These are phyloP conservation scores for Hipposideros larvatus DNA, from an alignment of 2,797 vertebrate genomes.

Conservation along the genomic window DNA sequence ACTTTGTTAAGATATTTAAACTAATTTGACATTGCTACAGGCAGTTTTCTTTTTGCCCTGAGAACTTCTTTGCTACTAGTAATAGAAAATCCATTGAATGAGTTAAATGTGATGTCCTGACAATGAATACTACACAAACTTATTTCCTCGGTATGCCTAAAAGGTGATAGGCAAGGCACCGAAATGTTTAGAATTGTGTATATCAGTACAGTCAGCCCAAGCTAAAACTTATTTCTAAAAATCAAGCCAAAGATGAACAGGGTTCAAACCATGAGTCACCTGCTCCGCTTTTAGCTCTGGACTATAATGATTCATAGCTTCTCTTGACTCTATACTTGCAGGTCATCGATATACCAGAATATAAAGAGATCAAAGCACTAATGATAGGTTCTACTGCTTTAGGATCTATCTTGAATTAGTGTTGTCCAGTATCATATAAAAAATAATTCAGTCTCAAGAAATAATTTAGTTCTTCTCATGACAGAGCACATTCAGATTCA, in stretches of 20 bases:
- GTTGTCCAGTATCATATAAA: neutral
- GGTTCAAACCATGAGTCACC: neutral
- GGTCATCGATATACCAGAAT: neutral
- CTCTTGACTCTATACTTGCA: neutral
- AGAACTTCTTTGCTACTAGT: slow-evolving; percentile 56
- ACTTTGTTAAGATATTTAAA: slow-evolving; percentile 8
- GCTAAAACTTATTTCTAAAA: slow-evolving; percentile 1
- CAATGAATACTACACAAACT: neutral
- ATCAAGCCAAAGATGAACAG: neutral
- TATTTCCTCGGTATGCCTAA: neutral
- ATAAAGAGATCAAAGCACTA: neutral
- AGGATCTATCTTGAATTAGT: neutral
- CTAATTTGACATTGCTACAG: slow-evolving; percentile 9
- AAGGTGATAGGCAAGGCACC: neutral
- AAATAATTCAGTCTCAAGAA: neutral
- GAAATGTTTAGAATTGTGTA: slow-evolving; percentile 10
- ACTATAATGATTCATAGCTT: neutral
- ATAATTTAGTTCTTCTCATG: slow-evolving; percentile 62
- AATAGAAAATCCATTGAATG: neutral
- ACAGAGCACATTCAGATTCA: neutral
- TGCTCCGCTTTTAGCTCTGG: neutral
- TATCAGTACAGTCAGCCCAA: neutral
- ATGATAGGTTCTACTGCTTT: neutral
- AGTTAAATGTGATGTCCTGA: neutral
- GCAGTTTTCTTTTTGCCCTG: slow-evolving; percentile 53